Evolutionary conservation across 2,888 invertebrate genomes (phyloP).

Genomic region (Platycheirus albimanus): DNA sequence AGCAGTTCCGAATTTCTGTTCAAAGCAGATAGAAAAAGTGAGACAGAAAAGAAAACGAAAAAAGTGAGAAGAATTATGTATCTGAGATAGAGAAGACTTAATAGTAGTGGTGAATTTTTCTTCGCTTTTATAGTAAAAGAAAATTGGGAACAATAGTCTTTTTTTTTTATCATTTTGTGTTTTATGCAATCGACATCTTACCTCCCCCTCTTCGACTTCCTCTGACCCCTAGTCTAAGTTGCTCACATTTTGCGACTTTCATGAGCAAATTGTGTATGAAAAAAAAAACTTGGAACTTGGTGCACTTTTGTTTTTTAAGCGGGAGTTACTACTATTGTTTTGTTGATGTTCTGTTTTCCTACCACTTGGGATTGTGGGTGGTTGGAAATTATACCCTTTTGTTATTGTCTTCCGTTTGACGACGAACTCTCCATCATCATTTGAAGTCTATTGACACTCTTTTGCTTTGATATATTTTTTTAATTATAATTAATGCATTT

Average conservation of each 20-base stretch:
- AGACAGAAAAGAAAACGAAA: slow-evolving; percentile 30
- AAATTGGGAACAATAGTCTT: slow-evolving; percentile 52
- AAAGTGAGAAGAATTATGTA: slow-evolving; percentile 51
- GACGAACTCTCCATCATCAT: background rate
- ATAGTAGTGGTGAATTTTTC: slow-evolving; percentile 60
- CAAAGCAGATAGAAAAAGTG: slow-evolving; percentile 27
- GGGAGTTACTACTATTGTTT: slow-evolving; percentile 61
- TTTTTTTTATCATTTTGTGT: slow-evolving; percentile 34
- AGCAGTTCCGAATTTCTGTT: slow-evolving; percentile 52
- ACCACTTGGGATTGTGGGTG: slow-evolving; percentile 46
- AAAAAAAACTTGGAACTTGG: slow-evolving; percentile 17
- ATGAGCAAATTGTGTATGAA: slow-evolving; percentile 23
- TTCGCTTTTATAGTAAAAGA: slow-evolving; percentile 56
- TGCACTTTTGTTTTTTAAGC: slow-evolving; percentile 58
- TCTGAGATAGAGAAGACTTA: slow-evolving; percentile 33
- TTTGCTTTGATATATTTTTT: background rate
- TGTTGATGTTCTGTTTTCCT: slow-evolving; percentile 63
- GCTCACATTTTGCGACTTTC: slow-evolving; percentile 39
- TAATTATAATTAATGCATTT: background rate
- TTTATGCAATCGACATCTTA: slow-evolving; percentile 69
- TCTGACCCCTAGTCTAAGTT: slow-evolving; percentile 6
- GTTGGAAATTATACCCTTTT: slow-evolving; percentile 34
- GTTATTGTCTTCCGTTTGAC: slow-evolving; percentile 37
- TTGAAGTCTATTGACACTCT: slow-evolving; percentile 1
- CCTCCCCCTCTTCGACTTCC: slow-evolving; percentile 38